Evolutionary conservation across 2,888 invertebrate species (phyloP).

Genomic region (Adela reaumurella): DNA sequence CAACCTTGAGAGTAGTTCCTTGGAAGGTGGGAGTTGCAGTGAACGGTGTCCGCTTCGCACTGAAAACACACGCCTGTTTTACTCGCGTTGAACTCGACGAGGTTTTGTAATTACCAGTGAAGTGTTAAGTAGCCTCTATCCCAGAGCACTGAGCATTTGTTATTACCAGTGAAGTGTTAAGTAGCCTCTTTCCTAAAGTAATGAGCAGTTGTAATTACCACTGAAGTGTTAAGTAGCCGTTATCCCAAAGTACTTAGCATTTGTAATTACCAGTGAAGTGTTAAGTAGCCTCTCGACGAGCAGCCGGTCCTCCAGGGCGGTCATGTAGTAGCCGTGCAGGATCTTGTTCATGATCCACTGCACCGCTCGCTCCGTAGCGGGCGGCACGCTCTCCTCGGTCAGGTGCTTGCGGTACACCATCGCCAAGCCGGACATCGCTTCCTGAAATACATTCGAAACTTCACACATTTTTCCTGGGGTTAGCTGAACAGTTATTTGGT

Average conservation of each 20-base stretch:
- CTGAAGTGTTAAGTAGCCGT: slow-evolving; percentile 85
- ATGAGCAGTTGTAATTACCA: slow-evolving; percentile 64
- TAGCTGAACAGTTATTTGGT: no score
- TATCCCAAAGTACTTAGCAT: no score
- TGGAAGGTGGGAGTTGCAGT: no score
- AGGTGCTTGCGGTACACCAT: slow-evolving; percentile 89
- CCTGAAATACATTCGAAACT: no score
- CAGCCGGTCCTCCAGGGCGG: slow-evolving; percentile 86
- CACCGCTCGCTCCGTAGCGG: slow-evolving; percentile 80
- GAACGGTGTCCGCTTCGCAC: no score
- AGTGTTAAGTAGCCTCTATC: slow-evolving; percentile 88
- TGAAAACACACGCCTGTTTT: no score
- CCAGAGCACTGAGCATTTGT: no score
- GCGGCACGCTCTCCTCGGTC: slow-evolving; percentile 78
- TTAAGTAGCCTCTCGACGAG: slow-evolving; percentile 90
- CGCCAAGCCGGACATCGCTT: slow-evolving; percentile 92
- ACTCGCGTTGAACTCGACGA: no score
- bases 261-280: slow-evolving; percentile 72
- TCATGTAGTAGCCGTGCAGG: slow-evolving; percentile 79
- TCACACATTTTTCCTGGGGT: no score
- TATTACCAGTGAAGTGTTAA: slow-evolving; percentile 86
- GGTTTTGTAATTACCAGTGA: slow-evolving; percentile 69
- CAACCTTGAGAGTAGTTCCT: no score
- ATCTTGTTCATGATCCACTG: slow-evolving; percentile 98
- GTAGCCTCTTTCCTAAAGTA: no score